A percentile compares a stretch with the other conserved stretches of the same genome.
These are phyloP conservation scores for Sebastiscus albofasciatus DNA, from an alignment of 2,797 vertebrate genomes.

Conservation along the genomic window DNA sequence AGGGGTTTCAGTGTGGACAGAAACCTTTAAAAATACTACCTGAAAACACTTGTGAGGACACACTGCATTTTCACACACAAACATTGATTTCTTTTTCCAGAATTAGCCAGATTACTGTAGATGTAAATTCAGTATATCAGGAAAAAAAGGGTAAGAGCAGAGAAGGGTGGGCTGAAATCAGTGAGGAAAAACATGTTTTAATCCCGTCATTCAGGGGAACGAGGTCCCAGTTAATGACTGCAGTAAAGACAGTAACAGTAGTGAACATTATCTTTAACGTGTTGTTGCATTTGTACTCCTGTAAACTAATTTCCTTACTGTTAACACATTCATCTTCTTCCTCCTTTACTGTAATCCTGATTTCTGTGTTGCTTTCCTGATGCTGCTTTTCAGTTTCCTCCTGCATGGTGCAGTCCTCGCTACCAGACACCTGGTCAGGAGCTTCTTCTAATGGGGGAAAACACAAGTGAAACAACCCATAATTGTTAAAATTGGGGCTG, in stretches of 20 bases:
- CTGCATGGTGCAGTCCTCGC: slow-evolving; percentile 34
- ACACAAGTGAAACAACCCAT: background rate
- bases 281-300: background rate
- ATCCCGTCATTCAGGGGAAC: background rate
- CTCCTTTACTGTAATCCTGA: slow-evolving; percentile 68
- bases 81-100: background rate
- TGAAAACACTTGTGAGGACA: background rate
- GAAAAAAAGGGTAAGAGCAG: background rate
- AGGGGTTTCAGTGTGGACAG: background rate
- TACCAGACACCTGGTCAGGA: slow-evolving; percentile 18
- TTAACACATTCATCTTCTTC: slow-evolving; percentile 63
- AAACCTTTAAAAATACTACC: background rate
- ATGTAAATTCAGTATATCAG: background rate
- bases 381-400: slow-evolving; percentile 31
- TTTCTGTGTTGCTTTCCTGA: slow-evolving; percentile 52
- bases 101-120: background rate
- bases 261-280: background rate
- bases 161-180: background rate
- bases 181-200: background rate
- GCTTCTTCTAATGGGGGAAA: slow-evolving; percentile 37
- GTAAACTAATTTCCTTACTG: slow-evolving; percentile 49
- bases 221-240: background rate
- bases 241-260: background rate
- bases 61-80: background rate
- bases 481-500: background rate